These are phyloP conservation scores for Balanococcus diminutus DNA, from an alignment of 2,888 invertebrate genomes.

Conservation along the genomic window DNA sequence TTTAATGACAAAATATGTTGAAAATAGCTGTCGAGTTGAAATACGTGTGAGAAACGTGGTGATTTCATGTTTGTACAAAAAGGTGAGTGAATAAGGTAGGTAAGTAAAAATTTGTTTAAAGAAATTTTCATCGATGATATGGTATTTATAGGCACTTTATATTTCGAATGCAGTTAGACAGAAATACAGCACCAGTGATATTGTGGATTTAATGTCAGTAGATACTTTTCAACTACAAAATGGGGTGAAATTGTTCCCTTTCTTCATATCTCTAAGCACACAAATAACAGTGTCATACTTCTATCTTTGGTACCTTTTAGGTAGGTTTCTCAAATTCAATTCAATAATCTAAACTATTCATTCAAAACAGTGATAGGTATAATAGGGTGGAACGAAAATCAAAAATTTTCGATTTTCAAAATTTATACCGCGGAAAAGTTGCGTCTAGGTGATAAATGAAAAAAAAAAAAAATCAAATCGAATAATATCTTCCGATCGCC, in stretches of 20 bases:
- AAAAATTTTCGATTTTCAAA: too few relatives aligned
- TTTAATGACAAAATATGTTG: constrained; percentile 66
- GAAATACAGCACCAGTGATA: constrained; percentile 64
- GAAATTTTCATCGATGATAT: not conserved
- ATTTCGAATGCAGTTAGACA: constrained; percentile 62
- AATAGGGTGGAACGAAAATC: too few relatives aligned
- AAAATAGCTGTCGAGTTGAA: constrained; percentile 65
- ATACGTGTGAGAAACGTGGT: constrained; percentile 66
- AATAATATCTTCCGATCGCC: too few relatives aligned
- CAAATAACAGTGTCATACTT: constrained; percentile 67
- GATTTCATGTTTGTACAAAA: constrained; percentile 66
- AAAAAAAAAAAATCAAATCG: too few relatives aligned
- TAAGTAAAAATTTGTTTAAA: too few relatives aligned
- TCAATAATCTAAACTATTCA: constrained; percentile 59
- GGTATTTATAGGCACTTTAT: constrained; percentile 59
- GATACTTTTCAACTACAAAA: constrained; percentile 64
- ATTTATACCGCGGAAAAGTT: too few relatives aligned
- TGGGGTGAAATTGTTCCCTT: constrained; percentile 63
- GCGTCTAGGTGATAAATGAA: too few relatives aligned
- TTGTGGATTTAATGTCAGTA: constrained; percentile 65
- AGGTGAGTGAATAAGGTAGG: constrained; percentile 60
- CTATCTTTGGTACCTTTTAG: constrained; percentile 64
- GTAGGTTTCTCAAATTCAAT: constrained; percentile 66
- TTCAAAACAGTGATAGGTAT: too few relatives aligned
- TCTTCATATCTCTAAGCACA: constrained; percentile 65